Base-by-base conservation (phyloP, 2,113 vertebrate species). In the Gracilinanus agilis region DNA sequence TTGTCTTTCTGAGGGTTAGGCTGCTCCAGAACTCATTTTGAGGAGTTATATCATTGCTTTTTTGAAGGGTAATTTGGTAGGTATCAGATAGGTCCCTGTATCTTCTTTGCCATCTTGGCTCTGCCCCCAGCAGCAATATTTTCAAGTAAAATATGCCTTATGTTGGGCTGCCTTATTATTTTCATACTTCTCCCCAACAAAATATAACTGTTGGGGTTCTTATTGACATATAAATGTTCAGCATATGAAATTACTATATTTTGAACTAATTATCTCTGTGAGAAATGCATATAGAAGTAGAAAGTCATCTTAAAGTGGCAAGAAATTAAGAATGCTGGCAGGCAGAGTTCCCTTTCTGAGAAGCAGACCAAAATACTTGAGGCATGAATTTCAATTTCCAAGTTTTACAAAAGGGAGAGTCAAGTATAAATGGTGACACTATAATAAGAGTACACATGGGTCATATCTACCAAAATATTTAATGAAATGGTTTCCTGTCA, bases 321-420 rank as follows among this genome's bases (percentile, higher is more conserved):
- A 96, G 61, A 95, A 96, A 95, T 94, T 92, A 93, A 95, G 93
- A 94, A 25, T 83, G 67, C 54, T 58, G 23, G 34, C 24, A 93
- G 61, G 2, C 34, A 54, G 90, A 97, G 88, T 61, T 25, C 92
- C 21, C 53, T 92, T 96, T 92, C 54, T 83, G n/a, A 49, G 90
- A 24, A 83, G 67, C 44, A 90, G 27, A 44, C 9, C 56, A 93
- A 92, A 96, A 91, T 54, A 92, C 0, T 49, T 53, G 61, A 95
- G 90, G 91, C n/a, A 24, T 88, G 92, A 94, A 94, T 91, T 97
- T 96, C 88, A 94, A 93, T 95, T 96, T 94, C 90, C 95, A 6
- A 40, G 94, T 95, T 94, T 96, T 24, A 75, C 12, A 95, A 94
- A 93, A 92, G 90, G 56, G 53, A 88, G 40, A 96, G 16, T 44